phyloP scores from a whole-genome alignment of 2,113 vertebrate genomes.

The Semicossyphus pulcher region DNA sequence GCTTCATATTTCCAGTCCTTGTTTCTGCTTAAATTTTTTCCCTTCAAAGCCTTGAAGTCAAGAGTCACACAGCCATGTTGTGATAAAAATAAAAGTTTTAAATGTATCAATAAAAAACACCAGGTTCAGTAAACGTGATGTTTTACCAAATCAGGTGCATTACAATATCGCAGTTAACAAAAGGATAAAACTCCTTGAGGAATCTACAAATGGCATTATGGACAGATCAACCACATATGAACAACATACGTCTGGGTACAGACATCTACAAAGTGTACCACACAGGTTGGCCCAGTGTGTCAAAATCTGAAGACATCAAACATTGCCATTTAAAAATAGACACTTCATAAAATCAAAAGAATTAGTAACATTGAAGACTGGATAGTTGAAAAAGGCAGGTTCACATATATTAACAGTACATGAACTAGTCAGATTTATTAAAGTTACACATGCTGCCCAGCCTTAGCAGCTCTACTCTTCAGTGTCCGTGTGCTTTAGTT shows the following conservation, averaged over 20 bases:
- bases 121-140: slow-evolving; percentile 75
- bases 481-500: slow-evolving; percentile 74
- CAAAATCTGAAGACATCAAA: slow-evolving; percentile 71
- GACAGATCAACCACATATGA: slow-evolving; percentile 71
- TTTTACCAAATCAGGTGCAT: slow-evolving; percentile 78
- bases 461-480: slow-evolving; percentile 70
- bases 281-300: slow-evolving; percentile 69
- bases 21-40: too few relatives aligned
- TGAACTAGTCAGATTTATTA: slow-evolving; percentile 72
- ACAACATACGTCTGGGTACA: slow-evolving; percentile 70
- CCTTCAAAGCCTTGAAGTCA: slow-evolving; percentile 35
- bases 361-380: slow-evolving; percentile 80
- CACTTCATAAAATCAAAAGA: slow-evolving; percentile 69
- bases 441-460: slow-evolving; percentile 67
- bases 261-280: slow-evolving; percentile 72
- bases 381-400: slow-evolving; percentile 69
- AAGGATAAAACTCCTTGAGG: slow-evolving; percentile 83
- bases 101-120: slow-evolving; percentile 78
- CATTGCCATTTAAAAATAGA: slow-evolving; percentile 76
- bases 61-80: slow-evolving; percentile 60
- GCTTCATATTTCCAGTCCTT: too few relatives aligned
- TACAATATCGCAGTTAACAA: slow-evolving; percentile 79
- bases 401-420: slow-evolving; percentile 69
- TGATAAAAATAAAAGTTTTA: slow-evolving; percentile 84
- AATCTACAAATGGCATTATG: slow-evolving; percentile 81